phyloP scores from a whole-genome alignment of 2,113 vertebrate species.

The Paramormyrops kingsleyae region DNA sequence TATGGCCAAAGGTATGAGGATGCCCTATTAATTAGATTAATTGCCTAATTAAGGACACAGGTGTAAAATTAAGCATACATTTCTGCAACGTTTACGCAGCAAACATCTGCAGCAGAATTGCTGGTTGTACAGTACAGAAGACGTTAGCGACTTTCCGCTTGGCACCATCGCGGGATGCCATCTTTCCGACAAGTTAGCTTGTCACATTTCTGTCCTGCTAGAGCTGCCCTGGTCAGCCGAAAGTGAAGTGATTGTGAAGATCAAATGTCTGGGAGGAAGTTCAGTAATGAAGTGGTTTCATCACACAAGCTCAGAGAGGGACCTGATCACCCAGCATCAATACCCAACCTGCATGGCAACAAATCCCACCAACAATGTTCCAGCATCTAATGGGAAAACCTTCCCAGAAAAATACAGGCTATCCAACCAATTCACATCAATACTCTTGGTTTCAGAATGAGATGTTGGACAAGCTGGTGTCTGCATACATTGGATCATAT shows the following conservation, averaged over 20 bases:
- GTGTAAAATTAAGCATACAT: background rate
- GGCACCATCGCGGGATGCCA: background rate
- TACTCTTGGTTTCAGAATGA: background rate
- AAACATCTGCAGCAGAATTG: background rate
- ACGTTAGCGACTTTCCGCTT: background rate
- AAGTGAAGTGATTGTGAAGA: background rate
- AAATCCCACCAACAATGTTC: background rate
- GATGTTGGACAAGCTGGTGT: background rate
- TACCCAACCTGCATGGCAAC: background rate
- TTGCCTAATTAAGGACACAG: background rate
- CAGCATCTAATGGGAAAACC: background rate
- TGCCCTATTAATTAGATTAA: background rate
- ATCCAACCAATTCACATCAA: background rate
- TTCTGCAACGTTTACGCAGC: background rate
- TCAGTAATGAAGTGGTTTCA: background rate
- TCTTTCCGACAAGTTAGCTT: background rate
- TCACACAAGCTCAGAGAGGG: background rate
- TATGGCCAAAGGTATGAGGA: background rate
- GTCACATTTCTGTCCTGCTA: background rate
- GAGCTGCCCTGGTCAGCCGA: background rate
- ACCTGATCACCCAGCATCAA: background rate
- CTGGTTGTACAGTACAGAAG: background rate
- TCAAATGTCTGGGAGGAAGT: background rate
- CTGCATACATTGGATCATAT: background rate
- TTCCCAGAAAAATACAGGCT: background rate